Percentiles rank a stretch among this genome's conserved stretches.
Evolutionary conservation across 2,113 vertebrate species (phyloP).

Genomic region (Larimichthys polyactis): DNA sequence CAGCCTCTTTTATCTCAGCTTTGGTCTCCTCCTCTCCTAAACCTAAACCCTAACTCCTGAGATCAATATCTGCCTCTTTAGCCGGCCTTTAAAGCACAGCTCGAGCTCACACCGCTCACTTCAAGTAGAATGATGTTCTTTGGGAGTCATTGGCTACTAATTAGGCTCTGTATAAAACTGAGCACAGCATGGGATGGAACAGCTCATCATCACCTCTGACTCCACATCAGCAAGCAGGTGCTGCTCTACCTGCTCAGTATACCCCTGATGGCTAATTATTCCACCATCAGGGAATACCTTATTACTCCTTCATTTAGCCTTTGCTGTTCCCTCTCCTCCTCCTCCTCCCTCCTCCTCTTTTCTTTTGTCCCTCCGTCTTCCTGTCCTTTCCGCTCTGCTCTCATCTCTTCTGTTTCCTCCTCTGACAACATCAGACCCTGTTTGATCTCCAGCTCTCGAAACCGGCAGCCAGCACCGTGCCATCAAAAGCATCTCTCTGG

Average conservation of each 20-base stretch:
- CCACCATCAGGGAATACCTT: constrained; percentile 2
- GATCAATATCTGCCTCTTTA: too few species aligned
- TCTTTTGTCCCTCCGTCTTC: not conserved
- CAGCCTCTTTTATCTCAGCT: too few species aligned
- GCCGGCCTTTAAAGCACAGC: not conserved
- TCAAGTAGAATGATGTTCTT: not conserved
- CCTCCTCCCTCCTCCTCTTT: not conserved
- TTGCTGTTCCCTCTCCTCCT: not conserved
- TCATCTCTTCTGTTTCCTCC: not conserved
- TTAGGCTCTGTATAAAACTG: constrained; percentile 8
- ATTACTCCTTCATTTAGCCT: not conserved
- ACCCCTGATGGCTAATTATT: constrained; percentile 7
- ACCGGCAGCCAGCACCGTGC: constrained; percentile 41
- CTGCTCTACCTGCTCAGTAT: not conserved
- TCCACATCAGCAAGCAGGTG: constrained; percentile 21
- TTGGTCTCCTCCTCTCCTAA: too few species aligned
- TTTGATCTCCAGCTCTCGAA: constrained; percentile 58
- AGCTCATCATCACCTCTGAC: constrained; percentile 10
- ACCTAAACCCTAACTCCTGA: too few species aligned
- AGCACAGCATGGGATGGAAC: constrained; percentile 18
- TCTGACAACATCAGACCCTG: not conserved
- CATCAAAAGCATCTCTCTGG: constrained; percentile 58
- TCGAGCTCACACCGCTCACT: not conserved
- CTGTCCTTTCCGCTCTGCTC: not conserved
- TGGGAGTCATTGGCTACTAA: not conserved